Base-by-base conservation (phyloP, 2,113 vertebrate genomes). In the Phaethon lepturus region DNA sequence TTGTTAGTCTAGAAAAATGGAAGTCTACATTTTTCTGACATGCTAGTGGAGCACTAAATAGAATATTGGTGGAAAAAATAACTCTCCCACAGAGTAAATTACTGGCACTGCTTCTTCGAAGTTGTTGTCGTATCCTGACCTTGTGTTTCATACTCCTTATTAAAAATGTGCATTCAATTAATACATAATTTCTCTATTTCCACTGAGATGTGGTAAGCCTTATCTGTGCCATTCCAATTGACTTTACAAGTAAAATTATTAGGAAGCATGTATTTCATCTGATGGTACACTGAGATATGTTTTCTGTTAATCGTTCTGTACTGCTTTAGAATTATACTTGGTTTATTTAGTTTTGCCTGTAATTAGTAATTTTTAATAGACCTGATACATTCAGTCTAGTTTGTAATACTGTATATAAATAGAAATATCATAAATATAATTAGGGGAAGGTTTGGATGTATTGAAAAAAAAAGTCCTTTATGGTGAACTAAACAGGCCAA, bases 151-250 rank as follows among this genome's bases (percentile, higher is more conserved):
- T 81, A 45, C 4, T 96, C 20, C 33, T 7, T 53, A 91, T 76
- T 95, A 78, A 86, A 95, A 81, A 92, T 86, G 42, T 50, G 69
- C 72, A 81, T 83, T 63, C 5, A 81, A 86, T 68, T 81, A 80
- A 5, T 64, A 71, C 17, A 59, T 52, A 56, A 78, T 88, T 92
- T 72, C 31, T 45, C 60, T 83, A 25, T 74, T 88, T 89, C 78
- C 88, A 78, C 40, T 53, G 69, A 89, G 38, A 38, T 7, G 38
- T 38, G 38, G 38, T 52, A 88, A 90, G 75, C 60, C 68, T 96
- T 93, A 88, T 92, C 83, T 38, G 40, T 72, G 64, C 68, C 52
- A 84, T 88, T 84, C 68, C 79, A 38, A 88, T 33, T 96, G 88
- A 93, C 52, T 86, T 24, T 55, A 63, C 25, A 75, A 81, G 44